These are phyloP conservation scores for Turnix velox DNA, from an alignment of 2,113 vertebrate species.

Conservation along the genomic window DNA sequence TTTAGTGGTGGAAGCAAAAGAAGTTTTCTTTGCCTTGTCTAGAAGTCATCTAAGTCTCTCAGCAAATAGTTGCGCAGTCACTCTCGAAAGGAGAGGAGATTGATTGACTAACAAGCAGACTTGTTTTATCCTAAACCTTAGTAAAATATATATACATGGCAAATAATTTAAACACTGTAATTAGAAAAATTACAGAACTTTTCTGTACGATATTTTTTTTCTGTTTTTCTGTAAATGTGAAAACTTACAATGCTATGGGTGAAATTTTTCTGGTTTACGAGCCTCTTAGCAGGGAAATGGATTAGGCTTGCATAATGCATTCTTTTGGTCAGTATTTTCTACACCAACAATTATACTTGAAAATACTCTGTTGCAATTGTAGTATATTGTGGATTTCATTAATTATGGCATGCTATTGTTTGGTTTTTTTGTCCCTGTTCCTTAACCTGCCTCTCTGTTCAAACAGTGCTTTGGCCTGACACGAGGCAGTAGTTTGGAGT, in stretches of 20 bases:
- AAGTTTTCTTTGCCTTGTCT: background rate
- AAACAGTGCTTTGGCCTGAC: background rate
- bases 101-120: background rate
- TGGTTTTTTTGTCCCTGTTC: background rate
- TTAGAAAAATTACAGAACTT: background rate
- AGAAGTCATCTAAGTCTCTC: background rate
- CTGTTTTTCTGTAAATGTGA: background rate
- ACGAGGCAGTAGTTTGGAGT: rapidly evolving
- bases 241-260: background rate
- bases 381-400: background rate
- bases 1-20: background rate
- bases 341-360: background rate
- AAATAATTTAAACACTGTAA: background rate
- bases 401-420: background rate
- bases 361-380: background rate
- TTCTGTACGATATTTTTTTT: background rate
- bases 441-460: background rate
- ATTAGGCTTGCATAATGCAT: background rate
- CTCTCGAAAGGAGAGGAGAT: background rate
- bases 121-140: background rate
- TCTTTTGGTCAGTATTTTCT: background rate
- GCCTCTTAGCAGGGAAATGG: background rate
- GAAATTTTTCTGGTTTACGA: background rate
- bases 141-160: background rate
- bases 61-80: background rate